Evolutionary conservation across 2,888 invertebrate genomes (phyloP), one percentile per base, ranked within the genome.

Genomic region (Archips xylosteana): DNA sequence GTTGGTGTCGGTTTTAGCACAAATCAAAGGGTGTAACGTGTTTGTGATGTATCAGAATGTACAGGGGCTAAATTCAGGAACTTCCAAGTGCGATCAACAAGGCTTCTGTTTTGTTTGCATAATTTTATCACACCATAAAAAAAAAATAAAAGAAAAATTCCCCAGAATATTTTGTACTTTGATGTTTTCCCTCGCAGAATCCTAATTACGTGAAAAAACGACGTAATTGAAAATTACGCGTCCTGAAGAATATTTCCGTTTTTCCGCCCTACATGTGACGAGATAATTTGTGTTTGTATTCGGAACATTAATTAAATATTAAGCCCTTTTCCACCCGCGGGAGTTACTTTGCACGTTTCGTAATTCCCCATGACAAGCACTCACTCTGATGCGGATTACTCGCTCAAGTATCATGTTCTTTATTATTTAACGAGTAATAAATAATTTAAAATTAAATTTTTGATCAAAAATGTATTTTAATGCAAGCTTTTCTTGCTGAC

Each of bases 221-320:
- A 49, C 4, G 47, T 49, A 51, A 51, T 51, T 54, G 54, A 54
- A 54, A 54, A 15, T 23, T 54, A 54, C 54, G 13, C 8, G 8
- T 54, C 23, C 54, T 9, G 23, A 54, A 54, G 23, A 54, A 54
- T 23, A 9, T 54, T 54, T 23, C 8, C 9, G 23, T 54, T 54
- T 54, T 54, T 23, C 23, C 6, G 8, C 54, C 51, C 1, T 1
- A 39, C 39, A 13, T n/a, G 15, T 54, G 23, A 23, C 54, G 54
- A 54, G 23, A 54, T 54, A 15, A 54, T 23, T 54, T 54, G 23
- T 23, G 54, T 54, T 54, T 15, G 23, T 54, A 8, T 54, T 23
- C 54, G 15, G 54, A 23, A 23, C 54, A 54, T 54, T 54, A 54
- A 54, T 54, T 54, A 54, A 54, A 54, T 54, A 54, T 54, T 23